Evolutionary conservation across 2,797 vertebrate genomes (phyloP).

Genomic region (Pseudomugil tenellus): DNA sequence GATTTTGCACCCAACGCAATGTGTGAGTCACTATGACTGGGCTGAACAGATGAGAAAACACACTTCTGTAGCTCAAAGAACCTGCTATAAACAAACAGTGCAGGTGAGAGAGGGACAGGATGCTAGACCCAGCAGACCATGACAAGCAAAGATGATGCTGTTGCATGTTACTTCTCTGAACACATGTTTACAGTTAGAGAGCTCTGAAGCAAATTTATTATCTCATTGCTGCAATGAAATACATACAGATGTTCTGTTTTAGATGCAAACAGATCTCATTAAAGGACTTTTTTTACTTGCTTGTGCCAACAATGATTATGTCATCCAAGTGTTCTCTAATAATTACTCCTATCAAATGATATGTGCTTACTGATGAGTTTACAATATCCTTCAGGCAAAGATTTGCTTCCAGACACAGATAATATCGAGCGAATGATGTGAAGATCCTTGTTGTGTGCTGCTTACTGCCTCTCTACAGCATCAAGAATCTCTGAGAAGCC

Average conservation of each 20-base stretch:
- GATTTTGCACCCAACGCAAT: conserved; percentile 17
- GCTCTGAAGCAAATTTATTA: conserved; percentile 71
- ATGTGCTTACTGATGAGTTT: conserved; percentile 54
- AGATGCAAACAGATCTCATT: conserved; percentile 72
- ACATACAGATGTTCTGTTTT: conserved; percentile 75
- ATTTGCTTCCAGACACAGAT: conserved; percentile 22
- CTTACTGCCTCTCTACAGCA: conserved; percentile 38
- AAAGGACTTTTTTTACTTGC: conserved; percentile 34
- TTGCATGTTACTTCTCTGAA: conserved; percentile 37
- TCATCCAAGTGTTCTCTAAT: conserved; percentile 69
- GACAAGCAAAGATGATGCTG: conserved; percentile 45
- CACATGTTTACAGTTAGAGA: conserved; percentile 75
- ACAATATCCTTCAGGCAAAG: conserved; percentile 58
- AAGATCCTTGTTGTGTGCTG: conserved; percentile 39
- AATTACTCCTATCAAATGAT: conserved; percentile 64
- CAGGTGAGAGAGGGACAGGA: conserved; percentile 36
- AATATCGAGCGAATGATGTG: conserved; percentile 46
- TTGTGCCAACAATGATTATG: conserved; percentile 54
- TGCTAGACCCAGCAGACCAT: conserved; percentile 29
- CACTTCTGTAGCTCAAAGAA: conserved; percentile 62
- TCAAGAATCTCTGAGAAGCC: conserved; percentile 31
- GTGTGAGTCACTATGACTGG: conserved; percentile 18
- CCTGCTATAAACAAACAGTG: conserved; percentile 54
- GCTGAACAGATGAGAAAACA: conserved; percentile 29
- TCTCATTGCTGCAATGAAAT: conserved; percentile 75